Percentiles rank a stretch among this genome's conserved stretches.
These are phyloP conservation scores for Hyposmocoma kahamanoa DNA, from an alignment of 1,140 invertebrate species.

Conservation along the genomic window DNA sequence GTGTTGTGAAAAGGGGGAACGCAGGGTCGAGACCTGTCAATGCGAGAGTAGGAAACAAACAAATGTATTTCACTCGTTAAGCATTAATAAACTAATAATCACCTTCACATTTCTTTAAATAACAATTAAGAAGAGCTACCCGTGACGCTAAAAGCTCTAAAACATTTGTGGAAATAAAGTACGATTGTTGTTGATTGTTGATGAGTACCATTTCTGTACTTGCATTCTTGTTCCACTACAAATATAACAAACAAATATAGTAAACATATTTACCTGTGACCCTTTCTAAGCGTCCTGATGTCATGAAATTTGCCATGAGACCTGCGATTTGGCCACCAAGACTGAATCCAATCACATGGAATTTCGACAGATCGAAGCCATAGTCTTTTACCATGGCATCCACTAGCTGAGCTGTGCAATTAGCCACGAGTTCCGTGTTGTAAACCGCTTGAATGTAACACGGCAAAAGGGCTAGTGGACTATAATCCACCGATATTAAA, in stretches of 20 bases:
- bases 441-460: conserved; percentile 75
- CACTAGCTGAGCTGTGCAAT: conserved; percentile 77
- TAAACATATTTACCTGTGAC: conserved; percentile 76
- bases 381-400: conserved; percentile 74
- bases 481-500: conserved; percentile 77
- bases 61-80: no score
- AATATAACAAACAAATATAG: no score
- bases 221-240: no score
- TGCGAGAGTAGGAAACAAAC: no score
- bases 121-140: no score
- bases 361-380: conserved; percentile 73
- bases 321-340: conserved; percentile 92
- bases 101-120: no score
- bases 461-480: conserved; percentile 67
- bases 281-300: conserved; percentile 60
- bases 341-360: conserved; percentile 94
- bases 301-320: conserved; percentile 80
- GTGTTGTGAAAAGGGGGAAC: conserved; percentile 71
- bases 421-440: conserved; percentile 74
- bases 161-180: no score
- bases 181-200: no score
- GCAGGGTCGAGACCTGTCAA: conserved; percentile 77
- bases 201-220: no score
- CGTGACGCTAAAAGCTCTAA: no score
- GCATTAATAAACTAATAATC: no score